Evolutionary conservation across 2,797 vertebrate genomes (phyloP).

Genomic region (Prunella strophiata): DNA sequence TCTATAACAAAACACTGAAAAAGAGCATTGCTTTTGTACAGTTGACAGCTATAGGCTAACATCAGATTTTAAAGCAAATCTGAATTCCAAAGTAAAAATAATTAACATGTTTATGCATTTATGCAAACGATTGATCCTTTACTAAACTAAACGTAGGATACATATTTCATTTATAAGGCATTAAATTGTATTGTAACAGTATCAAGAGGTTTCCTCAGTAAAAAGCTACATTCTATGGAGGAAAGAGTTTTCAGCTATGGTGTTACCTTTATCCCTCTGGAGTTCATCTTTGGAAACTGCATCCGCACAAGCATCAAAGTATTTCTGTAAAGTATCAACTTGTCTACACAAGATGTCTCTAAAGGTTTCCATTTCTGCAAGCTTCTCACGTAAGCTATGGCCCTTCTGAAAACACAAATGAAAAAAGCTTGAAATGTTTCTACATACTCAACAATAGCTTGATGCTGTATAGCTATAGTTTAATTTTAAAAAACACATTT

Average conservation of each 20-base stretch:
- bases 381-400: conserved; percentile 93
- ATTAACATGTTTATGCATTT: neutral
- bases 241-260: neutral
- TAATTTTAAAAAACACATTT: neutral
- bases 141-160: neutral
- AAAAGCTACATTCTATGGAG: neutral
- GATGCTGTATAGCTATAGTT: neutral
- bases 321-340: conserved; percentile 96
- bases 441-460: neutral
- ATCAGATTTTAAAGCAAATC: neutral
- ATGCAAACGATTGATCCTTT: neutral
- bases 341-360: conserved; percentile 97
- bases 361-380: conserved; percentile 98
- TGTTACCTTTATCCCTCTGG: conserved; percentile 92
- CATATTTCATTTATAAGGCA: neutral
- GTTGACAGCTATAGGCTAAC: neutral
- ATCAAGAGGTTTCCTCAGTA: neutral
- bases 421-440: neutral
- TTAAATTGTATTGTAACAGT: neutral
- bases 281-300: conserved; percentile 93
- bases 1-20: neutral
- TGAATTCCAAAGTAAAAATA: neutral
- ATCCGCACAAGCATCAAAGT: conserved; percentile 93
- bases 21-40: neutral
- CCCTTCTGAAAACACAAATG: conserved; percentile 84